Conservation (phyloP, 2,797 vertebrate genomes). For the Alca torda region DNA sequence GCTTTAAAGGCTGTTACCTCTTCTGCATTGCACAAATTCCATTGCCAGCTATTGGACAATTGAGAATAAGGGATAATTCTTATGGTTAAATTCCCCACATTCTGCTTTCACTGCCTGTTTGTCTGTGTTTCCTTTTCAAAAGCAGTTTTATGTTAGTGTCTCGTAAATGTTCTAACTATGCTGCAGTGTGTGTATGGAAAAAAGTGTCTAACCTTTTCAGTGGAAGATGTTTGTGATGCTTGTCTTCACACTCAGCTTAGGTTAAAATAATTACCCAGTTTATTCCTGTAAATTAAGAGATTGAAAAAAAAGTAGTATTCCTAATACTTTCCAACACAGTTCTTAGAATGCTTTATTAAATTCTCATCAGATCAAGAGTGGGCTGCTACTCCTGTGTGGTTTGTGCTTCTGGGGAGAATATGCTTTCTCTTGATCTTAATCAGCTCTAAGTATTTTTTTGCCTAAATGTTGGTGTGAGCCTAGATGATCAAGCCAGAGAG, state of each 20-base stretch:
- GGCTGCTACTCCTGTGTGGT: fast-evolving
- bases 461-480: background rate
- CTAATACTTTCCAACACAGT: background rate
- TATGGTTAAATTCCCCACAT: background rate
- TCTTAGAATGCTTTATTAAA: background rate
- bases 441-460: background rate
- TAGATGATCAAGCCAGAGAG: background rate
- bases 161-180: background rate
- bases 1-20: background rate
- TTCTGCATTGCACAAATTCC: background rate
- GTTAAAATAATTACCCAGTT: background rate
- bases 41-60: fast-evolving
- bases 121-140: background rate
- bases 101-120: background rate
- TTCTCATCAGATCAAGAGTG: background rate
- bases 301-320: background rate
- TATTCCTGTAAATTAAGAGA: background rate
- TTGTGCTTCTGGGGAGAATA: background rate
- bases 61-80: background rate
- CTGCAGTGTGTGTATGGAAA: background rate
- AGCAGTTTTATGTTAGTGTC: background rate
- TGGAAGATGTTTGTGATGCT: background rate
- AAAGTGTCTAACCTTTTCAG: background rate
- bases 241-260: background rate
- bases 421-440: background rate